A percentile compares a stretch with the other conserved stretches of the same genome.
Evolutionary conservation across 2,888 invertebrate species (phyloP).

Genomic region (Apodemia mormo): DNA sequence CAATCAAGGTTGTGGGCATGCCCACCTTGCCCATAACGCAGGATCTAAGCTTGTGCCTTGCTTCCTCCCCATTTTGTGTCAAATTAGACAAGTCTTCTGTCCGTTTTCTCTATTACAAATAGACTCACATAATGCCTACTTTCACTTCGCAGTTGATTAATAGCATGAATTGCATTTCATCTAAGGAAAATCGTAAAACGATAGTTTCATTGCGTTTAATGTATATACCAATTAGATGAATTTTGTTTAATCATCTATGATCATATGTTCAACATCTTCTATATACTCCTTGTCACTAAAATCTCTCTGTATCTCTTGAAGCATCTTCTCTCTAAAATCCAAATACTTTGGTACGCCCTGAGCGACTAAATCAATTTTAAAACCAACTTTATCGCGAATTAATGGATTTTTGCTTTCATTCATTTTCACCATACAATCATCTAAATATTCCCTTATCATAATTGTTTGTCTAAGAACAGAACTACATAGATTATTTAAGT

Average conservation of each 20-base stretch:
- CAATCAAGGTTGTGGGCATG: no score
- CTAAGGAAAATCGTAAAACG: no score
- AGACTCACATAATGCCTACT: no score
- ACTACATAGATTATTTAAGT: conserved; percentile 45
- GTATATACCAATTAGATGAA: no score
- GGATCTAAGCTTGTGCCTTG: no score
- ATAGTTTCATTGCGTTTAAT: no score
- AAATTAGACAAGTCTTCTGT: no score
- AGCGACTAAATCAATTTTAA: conserved; percentile 58
- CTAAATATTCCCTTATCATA: conserved; percentile 54
- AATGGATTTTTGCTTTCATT: conserved; percentile 49
- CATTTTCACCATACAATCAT: conserved; percentile 60
- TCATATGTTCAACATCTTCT: conserved; percentile 40
- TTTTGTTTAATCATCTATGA: conserved; percentile 38
- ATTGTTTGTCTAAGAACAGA: conserved; percentile 52
- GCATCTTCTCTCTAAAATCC: conserved; percentile 51
- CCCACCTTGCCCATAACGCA: no score
- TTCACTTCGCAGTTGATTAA: no score
- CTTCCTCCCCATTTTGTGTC: no score
- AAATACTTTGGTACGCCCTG: conserved; percentile 46
- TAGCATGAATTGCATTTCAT: no score
- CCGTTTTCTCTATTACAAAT: no score
- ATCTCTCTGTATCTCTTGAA: conserved; percentile 46
- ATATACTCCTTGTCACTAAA: conserved; percentile 32
- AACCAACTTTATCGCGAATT: conserved; percentile 50